Base-by-base conservation (phyloP, 2,888 invertebrate genomes). In the Cynaeus angustus region DNA sequence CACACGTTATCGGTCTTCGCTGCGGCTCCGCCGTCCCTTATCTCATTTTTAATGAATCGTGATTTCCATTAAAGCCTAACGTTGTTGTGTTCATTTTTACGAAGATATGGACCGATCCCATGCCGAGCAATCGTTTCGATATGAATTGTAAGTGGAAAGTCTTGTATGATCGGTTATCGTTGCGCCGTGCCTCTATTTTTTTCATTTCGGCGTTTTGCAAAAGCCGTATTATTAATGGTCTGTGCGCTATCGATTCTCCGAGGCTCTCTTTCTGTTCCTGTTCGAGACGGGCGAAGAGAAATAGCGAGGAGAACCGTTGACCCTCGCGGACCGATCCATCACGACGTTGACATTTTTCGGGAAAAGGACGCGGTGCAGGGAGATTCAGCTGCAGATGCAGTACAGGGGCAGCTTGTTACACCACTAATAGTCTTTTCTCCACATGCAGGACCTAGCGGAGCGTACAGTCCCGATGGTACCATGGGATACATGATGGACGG, bases 401-500 rank as follows among this genome's bases (percentile, higher is more conserved):
- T 82, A 79, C 70, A 62, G 81, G 88, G 84, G 86, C 88, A 86
- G 88, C 85, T 86, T 86, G 86, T 88, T 87, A 88, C 87, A 86
- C 83, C 86, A 86, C 86, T 88, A 87, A 88, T 86, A 94, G 96
- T 96, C 86, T 96, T 96, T 88, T 92, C 93, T 85, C 95, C 95
- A 80, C 94, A 95, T 87, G 95, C 96, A 88, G 96, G 96, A 86
- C 96, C 97, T 82, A 95, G 95, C 88, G 96, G 95, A 82, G 94
- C 94, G 77, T 98, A 98, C 89, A 97, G 97, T 88, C 97, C 97
- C 79, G 98, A 98, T 86, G 96, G 95, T 82, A 91, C 94, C 85
- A 96, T 96, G 91, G 96, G 97, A 86, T 96, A 97, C 87, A 97
- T 97, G 94, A 97, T 97, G 96, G 97, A 98, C 88, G 95, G 95